Conservation (phyloP, 2,113 vertebrate species). For the Entelurus aequoreus region DNA sequence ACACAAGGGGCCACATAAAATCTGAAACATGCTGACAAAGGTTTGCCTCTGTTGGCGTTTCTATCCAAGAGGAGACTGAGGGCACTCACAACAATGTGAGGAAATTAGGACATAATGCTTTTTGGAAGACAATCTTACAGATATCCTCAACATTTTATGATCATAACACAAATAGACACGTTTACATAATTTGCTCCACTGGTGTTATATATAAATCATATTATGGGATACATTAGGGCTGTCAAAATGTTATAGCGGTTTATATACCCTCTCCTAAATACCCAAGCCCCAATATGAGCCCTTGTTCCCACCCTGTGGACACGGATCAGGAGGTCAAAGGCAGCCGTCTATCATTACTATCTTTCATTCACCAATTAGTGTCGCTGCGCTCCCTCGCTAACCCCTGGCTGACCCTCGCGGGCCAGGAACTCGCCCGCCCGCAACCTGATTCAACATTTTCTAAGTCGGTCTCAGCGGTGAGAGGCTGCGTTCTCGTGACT, state of each 20-base stretch:
- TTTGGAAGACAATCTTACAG: too few species aligned
- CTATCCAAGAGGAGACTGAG: too few species aligned
- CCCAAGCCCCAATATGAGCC: conserved; percentile 15
- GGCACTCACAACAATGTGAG: too few species aligned
- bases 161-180: neutral
- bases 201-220: too few species aligned
- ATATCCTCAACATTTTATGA: too few species aligned
- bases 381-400: conserved; percentile 33
- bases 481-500: conserved; percentile 38
- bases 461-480: conserved; percentile 36
- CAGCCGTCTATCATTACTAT: conserved; percentile 50
- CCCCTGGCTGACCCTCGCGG: conserved; percentile 49
- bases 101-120: too few species aligned
- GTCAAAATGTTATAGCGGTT: conserved; percentile 7
- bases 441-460: conserved; percentile 61
- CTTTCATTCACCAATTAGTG: conserved; percentile 61
- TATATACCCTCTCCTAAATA: conserved; percentile 12
- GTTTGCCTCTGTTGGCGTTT: too few species aligned
- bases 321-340: conserved; percentile 54
- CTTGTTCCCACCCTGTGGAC: conserved; percentile 32
- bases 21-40: too few species aligned
- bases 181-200: neutral
- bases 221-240: too few species aligned
- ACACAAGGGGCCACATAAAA: too few species aligned
- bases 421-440: conserved; percentile 43